Base-by-base conservation (phyloP, 2,888 invertebrate genomes). In the Heliconius ethilla region DNA sequence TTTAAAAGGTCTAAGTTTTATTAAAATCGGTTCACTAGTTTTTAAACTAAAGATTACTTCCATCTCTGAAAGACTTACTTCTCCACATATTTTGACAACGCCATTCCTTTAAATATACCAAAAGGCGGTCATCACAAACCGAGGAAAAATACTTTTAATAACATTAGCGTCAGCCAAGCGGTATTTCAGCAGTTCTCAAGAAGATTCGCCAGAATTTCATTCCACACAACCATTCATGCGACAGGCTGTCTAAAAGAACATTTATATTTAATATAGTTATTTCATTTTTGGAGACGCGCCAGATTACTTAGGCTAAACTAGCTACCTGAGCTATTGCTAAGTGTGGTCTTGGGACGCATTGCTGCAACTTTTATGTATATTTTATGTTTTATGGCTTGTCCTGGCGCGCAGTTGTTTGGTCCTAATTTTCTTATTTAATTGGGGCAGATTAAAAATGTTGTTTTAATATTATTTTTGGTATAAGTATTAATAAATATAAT, bases 261-360 rank as follows among this genome's bases (percentile, higher is more conserved):
- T 89, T 89, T 89, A 88, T 89, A 87, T 88, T 89, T 90, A 87
- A 90, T 87, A 86, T 85, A 84, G 87, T 90, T 89, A 89, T 90
- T 89, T 88, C 88, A 82, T 83, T 83, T 84, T 83, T 91, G 91
- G 91, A 88, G 83, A 75, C 66, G 29, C 77, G 90, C 91, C 91
- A 91, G 83, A 80, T 84, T 88, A 88, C 88, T 90, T 89, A 87
- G 85, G 84, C 88, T 87, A 89, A 89, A 87, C 87, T 86, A 86
- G 81, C 84, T 91, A 91, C 90, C 90, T 90, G 89, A 79, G 80
- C 83, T 67, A 59, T 70, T 75, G 66, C 69, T 78, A 75, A 80
- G 73, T 75, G 59, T 70, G 69, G 51, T 73, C 80, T 66, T 29
- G 80, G 77, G 80, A 81, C 72, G 75, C 77, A 74, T 75, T 69